These are phyloP conservation scores for Liparis tanakae DNA, from an alignment of 2,797 vertebrate species.

Conservation along the genomic window DNA sequence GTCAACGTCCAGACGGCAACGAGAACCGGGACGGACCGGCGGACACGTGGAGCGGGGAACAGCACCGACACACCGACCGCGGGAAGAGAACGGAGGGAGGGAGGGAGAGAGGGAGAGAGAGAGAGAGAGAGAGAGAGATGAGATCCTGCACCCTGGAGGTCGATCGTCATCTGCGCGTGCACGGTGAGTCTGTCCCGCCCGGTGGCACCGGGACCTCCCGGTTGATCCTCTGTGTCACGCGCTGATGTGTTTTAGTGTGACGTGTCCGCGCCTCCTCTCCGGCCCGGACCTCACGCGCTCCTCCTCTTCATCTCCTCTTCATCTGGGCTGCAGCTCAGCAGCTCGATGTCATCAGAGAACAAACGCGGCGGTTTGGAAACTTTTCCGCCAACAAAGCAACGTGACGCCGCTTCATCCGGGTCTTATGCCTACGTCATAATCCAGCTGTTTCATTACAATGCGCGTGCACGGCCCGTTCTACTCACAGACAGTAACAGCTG, in stretches of 20 bases:
- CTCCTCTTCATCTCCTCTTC: constrained; percentile 37
- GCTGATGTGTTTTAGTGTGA: too few species aligned
- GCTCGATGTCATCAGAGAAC: not conserved
- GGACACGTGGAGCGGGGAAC: not conserved
- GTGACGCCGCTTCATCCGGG: not conserved
- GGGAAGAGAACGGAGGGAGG: not conserved
- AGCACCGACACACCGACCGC: not conserved
- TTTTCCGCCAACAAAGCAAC: not conserved
- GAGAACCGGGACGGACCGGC: not conserved
- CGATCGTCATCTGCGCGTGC: constrained; percentile 6
- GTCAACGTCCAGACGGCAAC: not conserved
- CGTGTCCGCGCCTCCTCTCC: too few species aligned
- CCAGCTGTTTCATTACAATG: not conserved
- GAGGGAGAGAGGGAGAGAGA: not conserved
- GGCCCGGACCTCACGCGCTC: constrained; percentile 30
- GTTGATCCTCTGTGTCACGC: not conserved
- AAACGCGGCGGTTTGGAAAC: not conserved
- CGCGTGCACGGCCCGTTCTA: not conserved
- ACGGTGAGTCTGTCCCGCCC: constrained; percentile 17
- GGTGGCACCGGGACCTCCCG: not conserved
- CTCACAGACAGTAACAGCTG: not conserved
- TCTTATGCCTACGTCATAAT: not conserved
- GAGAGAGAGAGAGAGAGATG: too few species aligned
- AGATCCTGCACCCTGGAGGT: not conserved
- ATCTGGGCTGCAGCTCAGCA: constrained; percentile 19